Evolutionary conservation across 2,888 invertebrate species (phyloP).

Genomic region (Campoplex nolae): DNA sequence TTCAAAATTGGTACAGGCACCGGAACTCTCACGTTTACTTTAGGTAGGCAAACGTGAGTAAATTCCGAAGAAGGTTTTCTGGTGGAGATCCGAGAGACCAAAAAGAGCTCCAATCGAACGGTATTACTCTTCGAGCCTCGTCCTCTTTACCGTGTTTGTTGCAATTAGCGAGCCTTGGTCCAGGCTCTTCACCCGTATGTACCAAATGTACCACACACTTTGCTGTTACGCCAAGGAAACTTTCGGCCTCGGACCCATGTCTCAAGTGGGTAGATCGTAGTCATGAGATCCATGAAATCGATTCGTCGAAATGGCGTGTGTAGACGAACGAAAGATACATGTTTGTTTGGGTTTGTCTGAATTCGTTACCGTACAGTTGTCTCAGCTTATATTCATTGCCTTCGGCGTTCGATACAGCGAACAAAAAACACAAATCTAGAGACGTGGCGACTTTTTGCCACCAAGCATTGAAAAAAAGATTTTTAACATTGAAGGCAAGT

Average conservation of each 20-base stretch:
- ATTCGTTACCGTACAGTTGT: background rate
- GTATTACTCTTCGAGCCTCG: constrained; percentile 49
- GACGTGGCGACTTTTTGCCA: too few species aligned
- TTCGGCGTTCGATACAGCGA: background rate
- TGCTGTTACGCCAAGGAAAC: constrained; percentile 21
- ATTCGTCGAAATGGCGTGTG: constrained; percentile 57
- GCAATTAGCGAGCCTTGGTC: constrained; percentile 61
- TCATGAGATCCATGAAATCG: constrained; percentile 50
- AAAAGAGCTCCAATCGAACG: constrained; percentile 53
- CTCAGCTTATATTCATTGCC: background rate
- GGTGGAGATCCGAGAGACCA: constrained; percentile 27
- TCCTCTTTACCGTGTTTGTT: constrained; percentile 65
- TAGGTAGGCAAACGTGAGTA: constrained; percentile 16
- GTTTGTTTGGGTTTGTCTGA: constrained; percentile 30
- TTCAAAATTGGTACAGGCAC: background rate
- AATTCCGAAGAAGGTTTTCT: constrained; percentile 22
- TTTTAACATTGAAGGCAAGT: too few species aligned
- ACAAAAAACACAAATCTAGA: background rate
- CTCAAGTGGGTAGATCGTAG: constrained; percentile 42
- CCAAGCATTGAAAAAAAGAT: too few species aligned
- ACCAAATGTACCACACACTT: constrained; percentile 16
- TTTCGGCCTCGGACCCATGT: constrained; percentile 48
- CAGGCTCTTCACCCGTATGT: constrained; percentile 31
- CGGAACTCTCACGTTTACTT: constrained; percentile 1
- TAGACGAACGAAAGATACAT: constrained; percentile 17